Conservation (phyloP, 2,888 invertebrate species). For the Sarcophaga subvicina region DNA sequence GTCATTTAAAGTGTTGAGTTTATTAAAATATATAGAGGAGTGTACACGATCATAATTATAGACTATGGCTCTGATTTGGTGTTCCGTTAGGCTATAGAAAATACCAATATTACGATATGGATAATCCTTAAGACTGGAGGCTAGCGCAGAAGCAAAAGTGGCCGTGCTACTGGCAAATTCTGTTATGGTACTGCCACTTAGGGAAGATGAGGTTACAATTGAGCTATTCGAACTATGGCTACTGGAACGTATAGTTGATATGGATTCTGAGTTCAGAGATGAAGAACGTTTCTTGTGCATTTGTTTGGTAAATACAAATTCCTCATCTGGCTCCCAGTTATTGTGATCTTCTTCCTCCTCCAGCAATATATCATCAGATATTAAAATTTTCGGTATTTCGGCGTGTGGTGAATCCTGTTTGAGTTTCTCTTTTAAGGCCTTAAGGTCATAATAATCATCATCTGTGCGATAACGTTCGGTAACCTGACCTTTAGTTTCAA, state of each 20-base stretch:
- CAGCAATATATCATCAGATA: conserved; percentile 45
- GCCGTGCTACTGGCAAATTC: conserved; percentile 77
- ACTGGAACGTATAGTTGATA: conserved; percentile 57
- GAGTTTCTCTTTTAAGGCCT: conserved; percentile 44
- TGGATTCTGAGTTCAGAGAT: conserved; percentile 69
- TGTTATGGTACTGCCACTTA: conserved; percentile 79
- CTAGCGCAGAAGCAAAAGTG: conserved; percentile 74
- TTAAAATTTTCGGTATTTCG: conserved; percentile 63
- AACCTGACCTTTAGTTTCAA: conserved; percentile 78
- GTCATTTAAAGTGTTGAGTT: conserved; percentile 15
- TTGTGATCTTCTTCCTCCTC: conserved; percentile 77
- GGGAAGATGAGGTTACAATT: conserved; percentile 49
- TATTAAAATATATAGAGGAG: conserved; percentile 75
- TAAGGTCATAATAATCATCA: conserved; percentile 68
- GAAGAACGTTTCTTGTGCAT: conserved; percentile 58
- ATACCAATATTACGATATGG: conserved; percentile 79
- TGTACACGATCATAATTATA: conserved; percentile 79
- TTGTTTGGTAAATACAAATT: conserved; percentile 79
- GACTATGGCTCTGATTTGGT: conserved; percentile 79
- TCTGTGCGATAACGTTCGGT: conserved; percentile 74
- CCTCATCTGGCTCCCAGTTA: conserved; percentile 81
- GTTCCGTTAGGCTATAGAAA: conserved; percentile 77
- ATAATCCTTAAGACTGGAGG: conserved; percentile 74
- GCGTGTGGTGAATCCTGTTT: conserved; percentile 42
- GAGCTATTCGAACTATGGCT: conserved; percentile 65